Conservation (phyloP, 2,888 invertebrate genomes). For the Caenorhabditis sp. region DNA sequence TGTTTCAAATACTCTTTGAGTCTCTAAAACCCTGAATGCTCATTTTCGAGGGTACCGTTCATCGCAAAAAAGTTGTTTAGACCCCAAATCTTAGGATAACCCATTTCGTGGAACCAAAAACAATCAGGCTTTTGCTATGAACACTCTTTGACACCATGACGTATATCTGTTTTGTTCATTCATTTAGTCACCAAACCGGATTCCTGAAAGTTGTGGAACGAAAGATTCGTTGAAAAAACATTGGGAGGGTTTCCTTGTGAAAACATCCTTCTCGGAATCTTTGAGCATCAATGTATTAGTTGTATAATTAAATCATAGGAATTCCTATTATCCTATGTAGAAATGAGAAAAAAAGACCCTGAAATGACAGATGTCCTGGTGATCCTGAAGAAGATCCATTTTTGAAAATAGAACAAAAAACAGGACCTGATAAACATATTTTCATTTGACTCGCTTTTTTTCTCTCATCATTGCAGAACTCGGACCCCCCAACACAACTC, state of each 20-base stretch:
- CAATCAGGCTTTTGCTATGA: slow-evolving; percentile 20
- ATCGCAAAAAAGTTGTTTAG: not conserved
- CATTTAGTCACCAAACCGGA: not conserved
- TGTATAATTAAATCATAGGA: slow-evolving; percentile 9
- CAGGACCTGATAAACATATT: slow-evolving; percentile 32
- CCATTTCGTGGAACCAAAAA: slow-evolving; percentile 3
- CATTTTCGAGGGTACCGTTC: no score
- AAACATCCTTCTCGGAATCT: slow-evolving; percentile 12
- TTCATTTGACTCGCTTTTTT: slow-evolving; percentile 16
- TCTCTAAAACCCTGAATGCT: no score
- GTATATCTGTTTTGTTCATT: not conserved
- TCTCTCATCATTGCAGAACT: slow-evolving; percentile 29
- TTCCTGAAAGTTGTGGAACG: not conserved
- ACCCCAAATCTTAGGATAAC: slow-evolving; percentile 20
- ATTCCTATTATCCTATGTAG: slow-evolving; percentile 4
- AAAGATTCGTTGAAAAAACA: not conserved
- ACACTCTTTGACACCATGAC: not conserved
- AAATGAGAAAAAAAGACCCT: slow-evolving; percentile 3
- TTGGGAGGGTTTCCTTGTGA: not conserved
- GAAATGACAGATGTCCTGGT: slow-evolving; percentile 19
- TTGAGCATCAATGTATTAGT: not conserved
- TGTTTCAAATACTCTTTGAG: not conserved
- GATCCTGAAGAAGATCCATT: slow-evolving; percentile 10
- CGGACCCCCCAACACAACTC: not conserved
- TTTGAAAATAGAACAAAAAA: slow-evolving; percentile 25